Base-by-base conservation (phyloP, 2,113 vertebrate genomes). In the Pseudorasbora parva region DNA sequence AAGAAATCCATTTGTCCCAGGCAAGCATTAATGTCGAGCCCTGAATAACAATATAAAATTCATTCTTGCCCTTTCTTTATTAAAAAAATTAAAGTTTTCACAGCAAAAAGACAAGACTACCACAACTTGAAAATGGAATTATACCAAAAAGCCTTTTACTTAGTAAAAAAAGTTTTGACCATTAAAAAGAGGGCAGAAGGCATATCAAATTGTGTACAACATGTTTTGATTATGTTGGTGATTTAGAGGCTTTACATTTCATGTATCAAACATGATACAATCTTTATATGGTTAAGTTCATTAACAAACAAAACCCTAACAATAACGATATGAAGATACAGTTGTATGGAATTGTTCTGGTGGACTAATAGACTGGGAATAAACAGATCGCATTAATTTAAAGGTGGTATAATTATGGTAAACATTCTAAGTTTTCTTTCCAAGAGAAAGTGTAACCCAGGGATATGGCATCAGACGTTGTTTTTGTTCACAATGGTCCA, bases 391-490 rank as follows among this genome's bases (percentile, higher is more conserved):
- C 4, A 14, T 79, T 30, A 1, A 66, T 64, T 79, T 49, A 2
- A 79, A 47, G 8, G 23, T 19, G 17, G 54, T 62, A 33, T 66
- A 66, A 49, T 47, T 49, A 66, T 11, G 30, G 59, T 66, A 64
- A 47, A 30, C 17, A 7, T 37, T 59, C 4, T 23, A 30, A 30
- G 37, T 64, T 79, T 25, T 79, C 10, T 8, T 21, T 17, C 21
- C 54, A 78, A 14, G 2, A 27, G 1, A 30, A 43, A 10, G 6
- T 30, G 43, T 79, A 33, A 21, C 60, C 43, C 43, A 66, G 25
- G 60, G 78, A 23, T n/a, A 49, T 66, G 43, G 59, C 78, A 66
- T 51, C 59, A 51, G 23, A 49, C 49, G 43, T 30, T 66, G 78
- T 79, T 79, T 62, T n/a, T 17, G n/a, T 30, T 66, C 41, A 79